Base-by-base conservation (phyloP, 37 sponge, comb jelly and placozoan genomes). In the Oopsacas minuta region DNA sequence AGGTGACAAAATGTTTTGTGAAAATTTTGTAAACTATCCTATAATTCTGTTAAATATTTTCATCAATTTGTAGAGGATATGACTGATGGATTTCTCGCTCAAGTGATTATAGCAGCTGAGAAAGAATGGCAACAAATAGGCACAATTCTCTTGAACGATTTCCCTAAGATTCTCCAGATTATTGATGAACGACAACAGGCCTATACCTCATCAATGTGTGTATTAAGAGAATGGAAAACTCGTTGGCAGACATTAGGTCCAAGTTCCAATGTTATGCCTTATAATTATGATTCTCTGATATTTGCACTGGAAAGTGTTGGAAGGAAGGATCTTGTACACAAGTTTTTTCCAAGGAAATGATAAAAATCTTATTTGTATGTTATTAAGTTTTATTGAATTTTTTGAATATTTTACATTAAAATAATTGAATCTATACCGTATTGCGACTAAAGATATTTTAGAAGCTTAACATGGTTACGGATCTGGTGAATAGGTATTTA, bases 101-200 rank as follows among this genome's bases (percentile, higher is more conserved):
- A 61, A 12, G 28, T 61, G 7, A 61, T 61, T 3, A 61, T 61
- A 32, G 75, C 75, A 61, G 75, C 75, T 10, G 75, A 61, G 28
- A 61, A 61, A 3, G 75, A 61, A 10, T 61, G 75, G 75, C 28
- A 61, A 12, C 22, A 61, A 61, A 61, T 61, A 61, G 75, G 75
- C 7, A 61, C 75, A 61, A 61, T 61, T 61, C 75, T 61, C 30
- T 34, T 61, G 3, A n/a, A 61, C 75, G 75, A 61, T 61, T 61
- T 61, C 22, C 75, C 75, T 12, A 10, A 34, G 28, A 61, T 61
- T n/a, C 75, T 25, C 28, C 28, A 61, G 30, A 61, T 61, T n/a
- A 61, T 25, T 5, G 28, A n/a, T 7, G 28, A 61, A n/a, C 7
- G 28, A 3, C 20, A 61, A 10, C 28, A 61, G 75, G 22, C 1